A percentile compares a stretch with the other conserved stretches of the same genome.
Conservation (phyloP, 2,888 invertebrate species). For the Petrolisthes cinctipes region DNA sequence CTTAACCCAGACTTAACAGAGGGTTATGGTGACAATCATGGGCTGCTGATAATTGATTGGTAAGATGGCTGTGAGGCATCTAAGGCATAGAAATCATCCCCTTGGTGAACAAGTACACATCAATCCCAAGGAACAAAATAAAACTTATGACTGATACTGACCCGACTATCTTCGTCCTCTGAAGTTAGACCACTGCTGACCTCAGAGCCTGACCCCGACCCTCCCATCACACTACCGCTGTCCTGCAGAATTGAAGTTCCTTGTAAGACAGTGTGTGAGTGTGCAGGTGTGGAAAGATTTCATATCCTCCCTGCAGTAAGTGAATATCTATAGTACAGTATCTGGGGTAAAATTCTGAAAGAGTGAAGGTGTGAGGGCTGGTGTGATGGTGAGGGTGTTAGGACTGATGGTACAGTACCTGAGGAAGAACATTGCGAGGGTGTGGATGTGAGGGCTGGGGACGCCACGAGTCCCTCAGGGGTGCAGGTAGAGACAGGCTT, state of each 20-base stretch:
- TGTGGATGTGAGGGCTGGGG: constrained; percentile 16
- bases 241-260: constrained; percentile 18
- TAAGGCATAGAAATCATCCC: too few species aligned
- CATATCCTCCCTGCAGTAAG: background rate
- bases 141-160: background rate
- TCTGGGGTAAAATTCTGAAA: background rate
- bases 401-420: constrained; percentile 15
- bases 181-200: constrained; percentile 62
- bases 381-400: background rate
- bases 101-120: background rate
- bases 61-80: too few species aligned
- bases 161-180: constrained; percentile 61
- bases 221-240: constrained; percentile 38
- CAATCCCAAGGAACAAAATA: background rate
- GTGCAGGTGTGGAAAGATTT: background rate
- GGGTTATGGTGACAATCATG: too few species aligned
- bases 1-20: too few species aligned
- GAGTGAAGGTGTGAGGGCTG: background rate
- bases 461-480: constrained; percentile 44
- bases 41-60: too few species aligned
- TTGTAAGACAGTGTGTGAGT: background rate
- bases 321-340: background rate
- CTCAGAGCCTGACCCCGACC: constrained; percentile 60
- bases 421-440: constrained; percentile 43
- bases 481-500: constrained; percentile 43